Conservation (phyloP, 2,888 invertebrate species). For the Idaea aversata region DNA sequence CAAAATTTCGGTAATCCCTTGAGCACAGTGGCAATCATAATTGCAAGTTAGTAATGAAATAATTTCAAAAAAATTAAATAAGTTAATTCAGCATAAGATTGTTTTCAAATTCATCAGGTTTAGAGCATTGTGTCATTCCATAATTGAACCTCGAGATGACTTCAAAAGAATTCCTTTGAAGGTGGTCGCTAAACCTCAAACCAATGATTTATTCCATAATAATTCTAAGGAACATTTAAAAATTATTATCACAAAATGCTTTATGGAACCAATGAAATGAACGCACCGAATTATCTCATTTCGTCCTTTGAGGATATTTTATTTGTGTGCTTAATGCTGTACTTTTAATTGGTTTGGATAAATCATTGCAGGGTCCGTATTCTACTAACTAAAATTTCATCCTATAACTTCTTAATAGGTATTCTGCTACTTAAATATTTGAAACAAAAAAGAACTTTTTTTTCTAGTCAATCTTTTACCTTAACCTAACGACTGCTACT, state of each 20-base stretch:
- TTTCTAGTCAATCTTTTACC: no score
- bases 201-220: slow-evolving; percentile 65
- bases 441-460: no score
- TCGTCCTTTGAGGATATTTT: slow-evolving; percentile 29
- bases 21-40: not conserved
- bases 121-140: not conserved
- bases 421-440: no score
- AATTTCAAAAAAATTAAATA: not conserved
- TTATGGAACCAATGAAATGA: slow-evolving; percentile 54
- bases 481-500: no score
- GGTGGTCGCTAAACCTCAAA: slow-evolving; percentile 68
- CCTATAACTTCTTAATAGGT: not conserved
- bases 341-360: not conserved
- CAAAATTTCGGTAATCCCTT: not conserved
- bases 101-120: not conserved
- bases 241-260: slow-evolving; percentile 71
- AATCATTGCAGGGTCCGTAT: not conserved
- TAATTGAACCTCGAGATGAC: not conserved
- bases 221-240: slow-evolving; percentile 54
- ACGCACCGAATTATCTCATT: slow-evolving; percentile 72
- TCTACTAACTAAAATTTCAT: not conserved
- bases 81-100: not conserved
- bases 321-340: not conserved
- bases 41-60: not conserved
- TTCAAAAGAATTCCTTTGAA: slow-evolving; percentile 32